Evolutionary conservation across 2,797 vertebrate species (phyloP).

Genomic region (Euthynnus affinis): DNA sequence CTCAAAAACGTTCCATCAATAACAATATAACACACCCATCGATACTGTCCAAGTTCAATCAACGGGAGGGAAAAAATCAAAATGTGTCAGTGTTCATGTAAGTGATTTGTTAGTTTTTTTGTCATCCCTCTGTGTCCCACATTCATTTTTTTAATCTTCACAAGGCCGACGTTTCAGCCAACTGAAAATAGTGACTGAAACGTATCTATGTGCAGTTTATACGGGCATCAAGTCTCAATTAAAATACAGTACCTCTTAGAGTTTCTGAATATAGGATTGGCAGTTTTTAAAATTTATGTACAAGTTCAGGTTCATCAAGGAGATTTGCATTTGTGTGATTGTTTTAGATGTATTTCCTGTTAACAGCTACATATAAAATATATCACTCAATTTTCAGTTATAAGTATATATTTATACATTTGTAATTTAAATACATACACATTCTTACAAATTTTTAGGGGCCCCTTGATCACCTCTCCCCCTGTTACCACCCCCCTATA

Average conservation of each 20-base stretch:
- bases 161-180: constrained; percentile 38
- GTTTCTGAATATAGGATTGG: constrained; percentile 51
- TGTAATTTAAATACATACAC: constrained; percentile 72
- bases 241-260: constrained; percentile 43
- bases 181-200: constrained; percentile 61
- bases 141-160: constrained; percentile 37
- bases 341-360: constrained; percentile 58
- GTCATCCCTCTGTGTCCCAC: constrained; percentile 22
- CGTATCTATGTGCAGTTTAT: constrained; percentile 34
- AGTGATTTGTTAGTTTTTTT: constrained; percentile 32
- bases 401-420: constrained; percentile 80
- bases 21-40: constrained; percentile 77
- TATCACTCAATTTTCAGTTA: constrained; percentile 75
- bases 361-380: constrained; percentile 84
- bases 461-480: constrained; percentile 25
- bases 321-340: constrained; percentile 50
- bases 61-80: constrained; percentile 65
- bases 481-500: background rate
- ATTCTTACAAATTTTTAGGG: constrained; percentile 57
- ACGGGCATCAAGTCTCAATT: constrained; percentile 22
- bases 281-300: constrained; percentile 70
- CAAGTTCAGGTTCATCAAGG: constrained; percentile 63
- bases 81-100: constrained; percentile 36
- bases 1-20: constrained; percentile 78
- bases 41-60: constrained; percentile 68